A percentile compares a stretch with the other conserved stretches of the same genome.
Conservation (phyloP, 2,888 invertebrate genomes). For the Ischnus inquisitorius region DNA sequence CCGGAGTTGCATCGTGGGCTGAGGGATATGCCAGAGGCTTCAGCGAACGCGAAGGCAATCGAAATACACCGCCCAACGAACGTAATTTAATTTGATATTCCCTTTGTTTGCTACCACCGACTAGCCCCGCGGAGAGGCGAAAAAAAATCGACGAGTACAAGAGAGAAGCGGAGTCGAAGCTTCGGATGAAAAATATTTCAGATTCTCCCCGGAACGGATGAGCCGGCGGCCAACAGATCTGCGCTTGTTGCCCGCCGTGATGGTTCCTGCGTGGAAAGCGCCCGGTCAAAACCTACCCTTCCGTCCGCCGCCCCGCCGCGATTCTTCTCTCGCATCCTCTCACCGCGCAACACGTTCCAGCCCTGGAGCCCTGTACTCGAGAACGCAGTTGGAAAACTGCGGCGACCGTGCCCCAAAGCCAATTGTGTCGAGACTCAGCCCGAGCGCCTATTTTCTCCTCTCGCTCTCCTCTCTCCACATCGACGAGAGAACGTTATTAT, state of each 20-base stretch:
- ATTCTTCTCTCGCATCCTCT: conserved; percentile 9
- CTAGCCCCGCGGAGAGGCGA: conserved; percentile 19
- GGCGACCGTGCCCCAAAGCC: conserved; percentile 59
- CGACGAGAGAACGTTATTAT: conserved; percentile 63
- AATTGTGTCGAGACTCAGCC: conserved; percentile 53
- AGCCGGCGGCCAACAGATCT: conserved; percentile 65
- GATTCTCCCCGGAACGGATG: conserved; percentile 73
- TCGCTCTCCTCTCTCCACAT: conserved; percentile 59
- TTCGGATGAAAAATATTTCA: conserved; percentile 79
- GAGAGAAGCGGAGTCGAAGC: conserved; percentile 44
- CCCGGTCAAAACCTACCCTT: conserved; percentile 40
- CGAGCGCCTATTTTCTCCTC: conserved; percentile 52
- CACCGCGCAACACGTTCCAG: conserved; percentile 52
- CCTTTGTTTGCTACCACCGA: conserved; percentile 75
- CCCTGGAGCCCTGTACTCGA: conserved; percentile 62
- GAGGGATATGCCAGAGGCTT: conserved; percentile 59
- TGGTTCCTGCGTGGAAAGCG: conserved; percentile 52
- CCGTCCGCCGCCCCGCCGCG: conserved; percentile 2
- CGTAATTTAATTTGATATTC: conserved; percentile 81
- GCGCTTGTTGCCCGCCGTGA: conserved; percentile 39
- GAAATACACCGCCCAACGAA: conserved; percentile 66
- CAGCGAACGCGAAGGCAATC: conserved; percentile 55
- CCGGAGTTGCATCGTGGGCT: conserved; percentile 42
- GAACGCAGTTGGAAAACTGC: conserved; percentile 66
- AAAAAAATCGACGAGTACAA: conserved; percentile 17